Evolutionary conservation across 2,797 vertebrate species (phyloP).

Genomic region (Hybognathus amarus): DNA sequence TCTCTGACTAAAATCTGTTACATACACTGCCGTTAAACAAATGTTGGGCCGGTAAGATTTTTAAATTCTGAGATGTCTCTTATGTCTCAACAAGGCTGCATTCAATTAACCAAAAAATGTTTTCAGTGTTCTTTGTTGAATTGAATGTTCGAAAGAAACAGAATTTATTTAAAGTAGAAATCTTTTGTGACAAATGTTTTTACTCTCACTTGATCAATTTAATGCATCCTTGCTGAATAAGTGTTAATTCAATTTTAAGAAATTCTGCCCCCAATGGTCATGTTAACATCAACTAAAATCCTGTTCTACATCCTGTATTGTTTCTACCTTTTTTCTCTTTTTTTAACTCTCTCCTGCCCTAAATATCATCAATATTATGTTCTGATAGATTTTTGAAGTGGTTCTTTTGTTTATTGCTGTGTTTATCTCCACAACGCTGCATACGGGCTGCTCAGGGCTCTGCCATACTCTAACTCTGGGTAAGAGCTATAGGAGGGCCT

Average conservation of each 20-base stretch:
- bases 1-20: background rate
- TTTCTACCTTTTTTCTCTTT: background rate
- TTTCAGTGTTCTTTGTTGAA: background rate
- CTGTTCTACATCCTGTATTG: background rate
- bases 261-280: background rate
- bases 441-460: conserved; percentile 80
- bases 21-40: background rate
- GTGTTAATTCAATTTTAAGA: background rate
- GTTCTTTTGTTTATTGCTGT: conserved; percentile 58
- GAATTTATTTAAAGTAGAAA: background rate
- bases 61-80: background rate
- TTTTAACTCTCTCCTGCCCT: background rate
- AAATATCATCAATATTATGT: background rate
- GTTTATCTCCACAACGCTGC: conserved; percentile 75
- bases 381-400: conserved; percentile 41
- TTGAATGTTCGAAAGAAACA: background rate
- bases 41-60: background rate
- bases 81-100: background rate
- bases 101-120: background rate
- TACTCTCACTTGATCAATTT: background rate
- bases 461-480: conserved; percentile 93
- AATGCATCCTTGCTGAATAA: background rate
- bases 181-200: background rate
- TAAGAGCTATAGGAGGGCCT: conserved; percentile 75
- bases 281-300: background rate